Conservation (phyloP, 2,113 vertebrate genomes). For the Mandrillus leucophaeus region DNA sequence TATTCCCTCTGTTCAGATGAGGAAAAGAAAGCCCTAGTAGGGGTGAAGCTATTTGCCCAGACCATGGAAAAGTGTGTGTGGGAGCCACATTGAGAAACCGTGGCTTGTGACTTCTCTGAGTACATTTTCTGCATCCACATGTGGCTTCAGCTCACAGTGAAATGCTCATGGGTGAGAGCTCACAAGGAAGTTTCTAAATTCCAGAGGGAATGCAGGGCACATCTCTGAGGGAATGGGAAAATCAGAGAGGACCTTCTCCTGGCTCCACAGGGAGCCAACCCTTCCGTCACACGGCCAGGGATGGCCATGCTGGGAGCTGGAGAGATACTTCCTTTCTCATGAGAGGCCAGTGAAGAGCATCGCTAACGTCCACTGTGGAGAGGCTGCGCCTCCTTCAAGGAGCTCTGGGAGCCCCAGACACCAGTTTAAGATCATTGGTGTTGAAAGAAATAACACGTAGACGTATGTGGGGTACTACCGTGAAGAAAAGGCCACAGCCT, state of each 20-base stretch:
- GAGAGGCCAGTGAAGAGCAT: accelerated
- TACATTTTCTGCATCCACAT: accelerated
- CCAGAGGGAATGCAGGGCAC: too few species aligned
- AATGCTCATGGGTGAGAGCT: background rate
- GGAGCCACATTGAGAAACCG: accelerated
- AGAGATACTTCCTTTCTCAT: accelerated
- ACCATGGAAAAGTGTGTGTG: accelerated
- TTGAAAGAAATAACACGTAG: background rate
- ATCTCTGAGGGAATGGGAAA: accelerated
- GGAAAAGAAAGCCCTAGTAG: background rate
- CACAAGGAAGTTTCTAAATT: background rate
- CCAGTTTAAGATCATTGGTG: too few species aligned
- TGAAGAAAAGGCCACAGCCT: background rate
- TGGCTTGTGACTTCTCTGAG: background rate
- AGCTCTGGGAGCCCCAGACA: background rate
- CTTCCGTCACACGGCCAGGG: accelerated
- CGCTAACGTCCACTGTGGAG: background rate
- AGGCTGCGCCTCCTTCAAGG: background rate
- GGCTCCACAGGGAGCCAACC: background rate
- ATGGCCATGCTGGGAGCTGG: background rate
- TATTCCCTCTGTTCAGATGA: accelerated
- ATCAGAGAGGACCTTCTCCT: too few species aligned
- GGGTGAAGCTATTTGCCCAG: background rate
- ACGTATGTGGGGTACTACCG: accelerated
- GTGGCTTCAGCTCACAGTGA: background rate